Base-by-base conservation (phyloP, 2,797 vertebrate genomes). In the Bradypus variegatus region DNA sequence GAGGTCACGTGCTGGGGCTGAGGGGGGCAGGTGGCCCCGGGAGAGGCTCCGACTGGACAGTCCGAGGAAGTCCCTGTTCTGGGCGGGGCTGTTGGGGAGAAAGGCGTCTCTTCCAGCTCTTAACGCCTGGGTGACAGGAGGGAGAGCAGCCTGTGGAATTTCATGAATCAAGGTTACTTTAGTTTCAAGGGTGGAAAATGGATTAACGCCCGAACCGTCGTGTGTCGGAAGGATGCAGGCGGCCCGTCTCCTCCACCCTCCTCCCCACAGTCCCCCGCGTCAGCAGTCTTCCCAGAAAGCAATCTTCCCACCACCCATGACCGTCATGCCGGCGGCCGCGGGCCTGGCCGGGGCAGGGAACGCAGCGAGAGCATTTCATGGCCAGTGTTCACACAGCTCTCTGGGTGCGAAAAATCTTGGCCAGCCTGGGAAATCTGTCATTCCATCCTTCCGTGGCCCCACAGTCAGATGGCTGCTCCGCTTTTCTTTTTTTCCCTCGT, bases 221-320 rank as follows among this genome's bases (percentile, higher is more conserved):
- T 41, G 82, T 65, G 14, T 53, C 29, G 18, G 84, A 50, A 13
- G 93, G 93, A 75, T 94, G 38, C 15, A 9, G 0, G 0, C 78
- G 73, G 88, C 50, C n/a, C 0, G 0, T 76, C 86, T 89, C 80
- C 31, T 0, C 18, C 4, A 19, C 29, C 27, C 33, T 36, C 67
- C 31, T 31, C 48, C 92, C 89, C 4, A 3, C 84, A 73, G 16
- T 50, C 86, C 93, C 50, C 7, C n/a, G 5, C 12, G 45, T 95
- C 95, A 96, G 93, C 95, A 95, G 79, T 83, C 94, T 96, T 95
- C 86, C 91, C 25, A 93, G 95, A 97, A 95, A 92, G 86, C 64
- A 5, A 50, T 45, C 93, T n/a, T 38, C 48, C 27, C 0, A 0
- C 58, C 14, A 75, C 62, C 23, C 19, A 48, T 89, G 55, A 64